These are phyloP conservation scores for Crypturellus undulatus DNA, from an alignment of 2,113 vertebrate genomes.

Conservation along the genomic window DNA sequence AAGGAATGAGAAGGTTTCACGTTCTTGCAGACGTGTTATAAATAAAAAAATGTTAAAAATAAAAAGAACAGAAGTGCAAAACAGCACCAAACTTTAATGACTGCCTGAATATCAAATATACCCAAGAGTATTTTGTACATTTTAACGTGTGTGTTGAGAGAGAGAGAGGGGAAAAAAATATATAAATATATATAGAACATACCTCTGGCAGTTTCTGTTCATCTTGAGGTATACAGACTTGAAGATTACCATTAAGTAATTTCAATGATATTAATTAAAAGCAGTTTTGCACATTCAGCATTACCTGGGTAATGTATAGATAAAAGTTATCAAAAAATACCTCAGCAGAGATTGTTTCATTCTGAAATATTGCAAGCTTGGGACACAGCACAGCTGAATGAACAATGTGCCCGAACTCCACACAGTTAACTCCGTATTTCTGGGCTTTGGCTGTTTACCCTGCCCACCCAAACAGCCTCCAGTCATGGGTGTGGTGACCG, in stretches of 20 bases:
- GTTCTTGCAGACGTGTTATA: background rate
- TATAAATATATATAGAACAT: rapidly evolving
- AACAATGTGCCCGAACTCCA: background rate
- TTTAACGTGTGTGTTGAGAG: background rate
- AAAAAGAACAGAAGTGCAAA: background rate
- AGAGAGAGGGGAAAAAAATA: too few species aligned
- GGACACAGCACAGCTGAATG: background rate
- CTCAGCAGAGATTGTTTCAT: background rate
- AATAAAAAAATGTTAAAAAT: background rate
- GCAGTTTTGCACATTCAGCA: background rate
- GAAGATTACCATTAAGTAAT: background rate
- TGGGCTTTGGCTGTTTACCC: constrained; percentile 17
- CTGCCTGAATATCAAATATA: background rate
- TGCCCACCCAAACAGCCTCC: constrained; percentile 18
- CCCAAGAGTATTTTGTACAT: background rate
- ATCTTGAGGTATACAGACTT: background rate
- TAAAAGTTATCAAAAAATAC: background rate
- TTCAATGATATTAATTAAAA: background rate
- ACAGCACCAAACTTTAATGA: background rate
- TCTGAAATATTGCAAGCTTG: background rate
- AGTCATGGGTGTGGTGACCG: constrained; percentile 66
- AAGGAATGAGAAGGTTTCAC: background rate
- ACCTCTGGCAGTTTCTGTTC: background rate
- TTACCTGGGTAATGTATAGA: background rate
- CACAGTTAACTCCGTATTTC: background rate